Conservation (phyloP, 2,797 vertebrate genomes). For the Gallirallus australis region DNA sequence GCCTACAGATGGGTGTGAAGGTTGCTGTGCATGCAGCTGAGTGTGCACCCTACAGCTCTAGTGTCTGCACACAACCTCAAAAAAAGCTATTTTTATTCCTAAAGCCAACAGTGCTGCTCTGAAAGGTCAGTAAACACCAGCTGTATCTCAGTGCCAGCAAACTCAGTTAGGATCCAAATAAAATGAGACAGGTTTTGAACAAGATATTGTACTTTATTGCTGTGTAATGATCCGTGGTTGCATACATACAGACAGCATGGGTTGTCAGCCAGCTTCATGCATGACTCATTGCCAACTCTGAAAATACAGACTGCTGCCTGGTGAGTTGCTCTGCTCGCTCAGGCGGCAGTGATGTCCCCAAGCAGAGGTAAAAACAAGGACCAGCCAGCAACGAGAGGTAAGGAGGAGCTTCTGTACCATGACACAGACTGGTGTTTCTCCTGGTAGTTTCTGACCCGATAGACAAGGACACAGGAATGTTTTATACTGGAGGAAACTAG, state of each 20-base stretch:
- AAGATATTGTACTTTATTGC: background rate
- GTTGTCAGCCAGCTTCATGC: background rate
- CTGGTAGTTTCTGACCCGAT: background rate
- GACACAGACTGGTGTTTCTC: background rate
- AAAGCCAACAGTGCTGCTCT: background rate
- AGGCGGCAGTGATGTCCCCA: accelerated
- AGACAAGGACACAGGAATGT: background rate
- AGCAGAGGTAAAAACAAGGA: background rate
- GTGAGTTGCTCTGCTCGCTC: background rate
- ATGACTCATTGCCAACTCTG: background rate
- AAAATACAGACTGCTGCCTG: background rate
- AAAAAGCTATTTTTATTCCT: constrained; percentile 25
- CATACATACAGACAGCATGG: background rate
- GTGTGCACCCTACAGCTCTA: background rate
- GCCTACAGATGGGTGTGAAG: background rate
- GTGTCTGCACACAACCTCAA: background rate
- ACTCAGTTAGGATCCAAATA: background rate
- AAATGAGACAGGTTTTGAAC: constrained; percentile 24
- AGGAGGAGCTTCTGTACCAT: background rate
- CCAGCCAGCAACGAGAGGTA: background rate
- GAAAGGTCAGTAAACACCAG: constrained; percentile 32
- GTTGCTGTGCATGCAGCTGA: accelerated
- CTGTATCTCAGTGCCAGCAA: background rate
- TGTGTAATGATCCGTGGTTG: background rate
- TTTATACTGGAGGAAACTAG: background rate